Evolutionary conservation across 2,113 vertebrate species (phyloP).

Genomic region (Alexandromys fortis): DNA sequence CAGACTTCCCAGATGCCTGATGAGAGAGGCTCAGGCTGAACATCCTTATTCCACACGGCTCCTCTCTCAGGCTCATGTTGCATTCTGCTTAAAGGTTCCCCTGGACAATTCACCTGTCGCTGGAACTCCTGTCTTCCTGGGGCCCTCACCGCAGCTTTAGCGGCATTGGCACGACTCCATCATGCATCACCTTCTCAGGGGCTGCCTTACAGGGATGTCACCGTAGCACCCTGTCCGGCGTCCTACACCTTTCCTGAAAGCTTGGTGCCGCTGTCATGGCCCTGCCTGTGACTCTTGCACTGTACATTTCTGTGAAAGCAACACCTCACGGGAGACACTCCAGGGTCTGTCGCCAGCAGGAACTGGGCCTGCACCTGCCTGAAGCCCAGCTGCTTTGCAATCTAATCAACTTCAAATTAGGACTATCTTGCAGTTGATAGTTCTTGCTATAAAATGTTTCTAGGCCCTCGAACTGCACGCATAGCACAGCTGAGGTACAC

Average conservation of each 20-base stretch:
- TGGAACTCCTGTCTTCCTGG: not conserved
- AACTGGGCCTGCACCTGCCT: not conserved
- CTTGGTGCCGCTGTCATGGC: not conserved
- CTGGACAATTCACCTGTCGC: not conserved
- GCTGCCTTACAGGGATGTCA: not conserved
- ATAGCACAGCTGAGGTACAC: not conserved
- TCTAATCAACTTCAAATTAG: not conserved
- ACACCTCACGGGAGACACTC: no score
- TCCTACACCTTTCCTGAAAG: not conserved
- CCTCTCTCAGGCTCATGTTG: not conserved
- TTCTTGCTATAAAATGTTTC: not conserved
- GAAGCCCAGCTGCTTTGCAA: not conserved
- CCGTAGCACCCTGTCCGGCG: not conserved
- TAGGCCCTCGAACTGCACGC: not conserved
- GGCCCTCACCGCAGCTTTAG: not conserved
- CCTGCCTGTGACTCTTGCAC: not conserved
- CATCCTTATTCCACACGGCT: not conserved
- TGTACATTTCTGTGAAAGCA: not conserved
- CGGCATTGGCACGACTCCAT: not conserved
- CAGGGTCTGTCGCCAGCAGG: no score
- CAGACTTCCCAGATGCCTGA: not conserved
- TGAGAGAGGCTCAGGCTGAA: not conserved
- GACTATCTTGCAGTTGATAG: slow-evolving; percentile 10
- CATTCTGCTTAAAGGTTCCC: not conserved
- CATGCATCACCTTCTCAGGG: not conserved